These are phyloP conservation scores for Drosophila melanosoma DNA, from an alignment of 2,888 invertebrate species.

Conservation along the genomic window DNA sequence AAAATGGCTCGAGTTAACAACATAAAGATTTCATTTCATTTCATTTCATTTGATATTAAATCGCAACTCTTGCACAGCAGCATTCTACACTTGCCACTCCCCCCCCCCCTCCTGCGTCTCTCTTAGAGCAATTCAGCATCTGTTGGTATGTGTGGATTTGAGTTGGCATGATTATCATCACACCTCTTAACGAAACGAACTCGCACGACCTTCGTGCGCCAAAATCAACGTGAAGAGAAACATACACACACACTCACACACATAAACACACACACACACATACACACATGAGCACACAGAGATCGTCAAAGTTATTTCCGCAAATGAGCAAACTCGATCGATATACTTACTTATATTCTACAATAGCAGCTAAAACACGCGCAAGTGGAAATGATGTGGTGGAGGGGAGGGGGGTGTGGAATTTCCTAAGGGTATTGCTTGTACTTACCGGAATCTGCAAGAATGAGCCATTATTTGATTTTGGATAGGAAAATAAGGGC, in stretches of 20 bases:
- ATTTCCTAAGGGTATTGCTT: neutral
- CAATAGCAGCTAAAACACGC: conserved; percentile 36
- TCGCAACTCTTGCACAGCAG: conserved; percentile 1
- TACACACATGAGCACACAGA: conserved; percentile 16
- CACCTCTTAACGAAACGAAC: conserved; percentile 79
- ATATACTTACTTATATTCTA: conserved; percentile 40
- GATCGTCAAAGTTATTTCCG: conserved; percentile 81
- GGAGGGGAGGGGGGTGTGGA: conserved; percentile 4
- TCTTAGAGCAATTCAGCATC: neutral
- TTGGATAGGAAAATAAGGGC: conserved; percentile 93
- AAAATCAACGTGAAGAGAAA: conserved; percentile 64
- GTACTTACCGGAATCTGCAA: conserved; percentile 95
- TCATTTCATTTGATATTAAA: conserved; percentile 17
- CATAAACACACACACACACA: neutral
- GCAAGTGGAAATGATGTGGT: conserved; percentile 42
- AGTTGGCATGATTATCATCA: conserved; percentile 52
- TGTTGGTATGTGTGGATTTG: neutral
- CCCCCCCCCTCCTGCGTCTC: neutral
- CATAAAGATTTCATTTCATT: conserved; percentile 57
- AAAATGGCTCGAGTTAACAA: conserved; percentile 71
- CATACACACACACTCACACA: conserved; percentile 34
- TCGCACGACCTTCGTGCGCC: conserved; percentile 78
- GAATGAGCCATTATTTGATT: conserved; percentile 93
- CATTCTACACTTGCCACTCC: neutral
- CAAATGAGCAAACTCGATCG: conserved; percentile 78